These are phyloP conservation scores for Daptonema setosum DNA, from an alignment of 2,888 invertebrate species.

Conservation along the genomic window DNA sequence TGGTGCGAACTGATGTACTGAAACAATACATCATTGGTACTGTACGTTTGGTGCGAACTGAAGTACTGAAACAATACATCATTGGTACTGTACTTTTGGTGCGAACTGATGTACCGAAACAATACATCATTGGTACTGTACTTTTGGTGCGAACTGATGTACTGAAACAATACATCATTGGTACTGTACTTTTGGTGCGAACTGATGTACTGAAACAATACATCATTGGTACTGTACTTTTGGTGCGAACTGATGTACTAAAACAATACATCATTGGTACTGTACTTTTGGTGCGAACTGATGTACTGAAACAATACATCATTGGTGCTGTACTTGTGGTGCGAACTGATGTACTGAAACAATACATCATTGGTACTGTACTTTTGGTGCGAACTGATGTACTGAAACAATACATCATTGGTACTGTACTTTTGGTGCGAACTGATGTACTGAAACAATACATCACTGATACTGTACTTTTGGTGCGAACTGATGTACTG, in stretches of 20 bases:
- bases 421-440: slow-evolving; percentile 37
- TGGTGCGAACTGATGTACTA: slow-evolving; percentile 33
- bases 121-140: too few relatives aligned
- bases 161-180: slow-evolving; percentile 26
- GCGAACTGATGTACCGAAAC: slow-evolving; percentile 31
- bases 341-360: slow-evolving; percentile 31
- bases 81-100: slow-evolving; percentile 39
- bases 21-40: too few relatives aligned
- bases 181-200: slow-evolving; percentile 37
- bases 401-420: slow-evolving; percentile 26
- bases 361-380: too few relatives aligned
- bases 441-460: slow-evolving; percentile 29
- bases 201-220: slow-evolving; percentile 29
- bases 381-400: slow-evolving; percentile 32
- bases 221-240: too few relatives aligned
- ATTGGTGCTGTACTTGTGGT: slow-evolving; percentile 41
- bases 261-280: too few relatives aligned
- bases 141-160: slow-evolving; percentile 32
- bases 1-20: slow-evolving; percentile 33
- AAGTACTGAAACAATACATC: slow-evolving; percentile 28
- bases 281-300: slow-evolving; percentile 36
- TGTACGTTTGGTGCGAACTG: slow-evolving; percentile 36
- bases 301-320: slow-evolving; percentile 28
- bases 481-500: slow-evolving; percentile 33
- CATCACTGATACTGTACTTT: too few relatives aligned